Evolutionary conservation across 2,888 invertebrate genomes (phyloP).

Genomic region (Scelioninae gen. 1): DNA sequence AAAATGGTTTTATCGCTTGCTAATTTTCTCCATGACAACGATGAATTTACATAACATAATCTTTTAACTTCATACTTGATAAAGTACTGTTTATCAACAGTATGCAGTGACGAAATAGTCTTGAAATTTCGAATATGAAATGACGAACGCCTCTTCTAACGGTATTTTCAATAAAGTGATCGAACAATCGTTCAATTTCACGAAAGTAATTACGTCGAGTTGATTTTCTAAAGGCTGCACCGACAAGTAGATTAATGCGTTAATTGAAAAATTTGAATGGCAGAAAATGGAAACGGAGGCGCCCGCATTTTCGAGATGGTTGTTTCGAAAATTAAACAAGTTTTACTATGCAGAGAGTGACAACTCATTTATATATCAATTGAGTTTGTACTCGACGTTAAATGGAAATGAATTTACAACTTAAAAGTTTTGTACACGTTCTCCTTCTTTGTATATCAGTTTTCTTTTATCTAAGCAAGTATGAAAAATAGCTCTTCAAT

Average conservation of each 20-base stretch:
- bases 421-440: slow-evolving; percentile 23
- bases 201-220: slow-evolving; percentile 71
- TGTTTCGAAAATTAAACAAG: slow-evolving; percentile 69
- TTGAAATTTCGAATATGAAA: slow-evolving; percentile 71
- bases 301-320: slow-evolving; percentile 60
- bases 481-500: too few relatives aligned
- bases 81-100: slow-evolving; percentile 47
- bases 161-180: slow-evolving; percentile 67
- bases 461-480: too few relatives aligned
- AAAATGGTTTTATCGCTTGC: background rate
- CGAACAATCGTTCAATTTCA: slow-evolving; percentile 71
- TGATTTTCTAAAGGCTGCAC: slow-evolving; percentile 70
- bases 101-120: slow-evolving; percentile 51
- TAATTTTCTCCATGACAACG: background rate
- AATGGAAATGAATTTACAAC: slow-evolving; percentile 43
- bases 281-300: slow-evolving; percentile 67
- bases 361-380: slow-evolving; percentile 67
- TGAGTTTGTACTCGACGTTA: slow-evolving; percentile 45
- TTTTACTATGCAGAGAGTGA: slow-evolving; percentile 63
- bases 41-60: slow-evolving; percentile 27
- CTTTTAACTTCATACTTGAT: slow-evolving; percentile 32
- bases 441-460: too few relatives aligned
- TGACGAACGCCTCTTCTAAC: slow-evolving; percentile 57
- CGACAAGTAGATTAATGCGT: slow-evolving; percentile 71
- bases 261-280: slow-evolving; percentile 72